These are phyloP conservation scores for Dipodomys ordii DNA, from an alignment of 2,113 vertebrate species.

Conservation along the genomic window DNA sequence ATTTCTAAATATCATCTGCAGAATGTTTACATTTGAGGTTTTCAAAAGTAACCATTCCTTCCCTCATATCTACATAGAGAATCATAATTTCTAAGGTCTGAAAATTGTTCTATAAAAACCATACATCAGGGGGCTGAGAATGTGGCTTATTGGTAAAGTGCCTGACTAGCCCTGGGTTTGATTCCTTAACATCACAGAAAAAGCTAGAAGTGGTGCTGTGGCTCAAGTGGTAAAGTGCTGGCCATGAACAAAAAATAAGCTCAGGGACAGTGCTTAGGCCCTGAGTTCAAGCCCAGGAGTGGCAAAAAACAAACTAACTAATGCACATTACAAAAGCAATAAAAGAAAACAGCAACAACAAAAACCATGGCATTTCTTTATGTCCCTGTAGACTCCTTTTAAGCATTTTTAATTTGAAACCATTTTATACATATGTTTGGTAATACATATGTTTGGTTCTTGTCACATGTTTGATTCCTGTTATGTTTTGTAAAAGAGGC, in stretches of 20 bases:
- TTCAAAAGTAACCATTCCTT: slow-evolving; percentile 47
- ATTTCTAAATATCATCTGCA: neutral
- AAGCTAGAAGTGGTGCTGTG: no score
- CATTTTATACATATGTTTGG: slow-evolving; percentile 38
- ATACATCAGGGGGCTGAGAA: neutral
- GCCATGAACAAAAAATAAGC: no score
- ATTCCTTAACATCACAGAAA: no score
- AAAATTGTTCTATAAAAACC: neutral
- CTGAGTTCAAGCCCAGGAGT: no score
- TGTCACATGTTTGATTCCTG: slow-evolving; percentile 31
- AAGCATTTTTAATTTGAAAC: neutral
- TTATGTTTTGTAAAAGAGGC: neutral
- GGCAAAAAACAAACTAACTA: no score
- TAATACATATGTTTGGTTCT: neutral
- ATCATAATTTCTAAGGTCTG: neutral
- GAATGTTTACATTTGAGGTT: neutral
- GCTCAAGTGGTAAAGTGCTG: no score
- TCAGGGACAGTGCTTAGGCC: no score
- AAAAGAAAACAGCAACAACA: no score
- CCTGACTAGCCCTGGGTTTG: no score
- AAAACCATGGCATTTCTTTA: neutral
- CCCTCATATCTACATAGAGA: neutral
- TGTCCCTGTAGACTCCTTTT: neutral
- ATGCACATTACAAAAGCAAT: no score
- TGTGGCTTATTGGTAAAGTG: no score